phyloP scores from a whole-genome alignment of 2,113 vertebrate species.

The Semnopithecus entellus region DNA sequence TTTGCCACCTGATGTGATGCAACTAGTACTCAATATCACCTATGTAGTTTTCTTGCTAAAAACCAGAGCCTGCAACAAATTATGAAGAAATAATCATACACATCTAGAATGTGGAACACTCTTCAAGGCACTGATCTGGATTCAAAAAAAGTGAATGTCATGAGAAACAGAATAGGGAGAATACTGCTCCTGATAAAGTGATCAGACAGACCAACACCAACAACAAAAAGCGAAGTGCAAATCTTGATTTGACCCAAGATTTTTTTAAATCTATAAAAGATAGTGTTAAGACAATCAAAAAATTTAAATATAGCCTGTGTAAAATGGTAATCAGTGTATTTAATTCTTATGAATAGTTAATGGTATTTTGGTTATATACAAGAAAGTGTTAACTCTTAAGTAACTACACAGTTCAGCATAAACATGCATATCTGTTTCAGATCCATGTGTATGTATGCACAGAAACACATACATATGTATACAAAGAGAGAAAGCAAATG shows the following conservation, averaged over 20 bases:
- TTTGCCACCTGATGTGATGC: background rate
- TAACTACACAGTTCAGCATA: background rate
- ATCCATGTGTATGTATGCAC: background rate
- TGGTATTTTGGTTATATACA: background rate
- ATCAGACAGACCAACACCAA: background rate
- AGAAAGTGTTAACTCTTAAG: conserved; percentile 16
- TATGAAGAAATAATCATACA: background rate
- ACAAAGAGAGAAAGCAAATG: background rate
- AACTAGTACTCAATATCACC: background rate
- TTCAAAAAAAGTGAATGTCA: background rate
- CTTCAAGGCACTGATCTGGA: background rate
- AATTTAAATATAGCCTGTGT: background rate
- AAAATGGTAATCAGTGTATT: background rate
- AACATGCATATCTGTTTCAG: background rate
- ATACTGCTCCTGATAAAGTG: background rate
- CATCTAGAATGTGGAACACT: background rate
- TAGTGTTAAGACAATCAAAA: background rate
- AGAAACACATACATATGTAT: background rate
- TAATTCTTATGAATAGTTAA: background rate
- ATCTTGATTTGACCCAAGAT: background rate
- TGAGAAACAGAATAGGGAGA: background rate
- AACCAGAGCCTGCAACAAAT: background rate
- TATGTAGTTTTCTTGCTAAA: background rate
- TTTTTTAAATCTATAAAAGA: background rate
- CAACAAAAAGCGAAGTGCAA: background rate